phyloP scores from a whole-genome alignment of 2,888 invertebrate species.

The Eristalinus aeneus region DNA sequence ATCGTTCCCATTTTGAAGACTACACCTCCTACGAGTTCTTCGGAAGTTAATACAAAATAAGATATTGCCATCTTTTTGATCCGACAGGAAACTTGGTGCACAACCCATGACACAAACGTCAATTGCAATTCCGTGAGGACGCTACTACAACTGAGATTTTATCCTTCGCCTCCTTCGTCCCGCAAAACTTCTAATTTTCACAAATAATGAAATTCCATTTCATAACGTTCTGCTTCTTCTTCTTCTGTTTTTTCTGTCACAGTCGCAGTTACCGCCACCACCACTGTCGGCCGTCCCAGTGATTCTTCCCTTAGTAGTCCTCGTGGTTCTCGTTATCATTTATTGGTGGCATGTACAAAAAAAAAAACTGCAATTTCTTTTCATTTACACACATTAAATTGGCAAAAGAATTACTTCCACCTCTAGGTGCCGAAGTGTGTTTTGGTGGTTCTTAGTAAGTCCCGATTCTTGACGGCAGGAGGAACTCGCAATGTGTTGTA shows the following conservation, averaged over 20 bases:
- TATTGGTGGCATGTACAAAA: slow-evolving; percentile 8
- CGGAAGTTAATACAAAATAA: slow-evolving; percentile 79
- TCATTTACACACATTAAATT: slow-evolving; percentile 33
- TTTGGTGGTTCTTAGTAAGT: neutral
- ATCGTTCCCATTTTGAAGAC: slow-evolving; percentile 75
- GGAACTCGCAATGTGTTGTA: slow-evolving; percentile 17
- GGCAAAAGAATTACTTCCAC: slow-evolving; percentile 27
- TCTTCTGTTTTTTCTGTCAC: neutral
- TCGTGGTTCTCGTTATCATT: slow-evolving; percentile 28
- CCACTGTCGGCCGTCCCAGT: too few relatives aligned
- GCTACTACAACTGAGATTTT: slow-evolving; percentile 36
- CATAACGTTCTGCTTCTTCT: slow-evolving; percentile 28
- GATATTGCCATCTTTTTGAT: slow-evolving; percentile 77
- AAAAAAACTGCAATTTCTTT: slow-evolving; percentile 16
- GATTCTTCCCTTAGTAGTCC: too few relatives aligned
- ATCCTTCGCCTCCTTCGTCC: slow-evolving; percentile 39
- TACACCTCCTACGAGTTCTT: slow-evolving; percentile 76
- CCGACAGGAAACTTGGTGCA: slow-evolving; percentile 73
- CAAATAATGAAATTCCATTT: slow-evolving; percentile 63
- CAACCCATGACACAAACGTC: slow-evolving; percentile 72
- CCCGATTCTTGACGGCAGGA: slow-evolving; percentile 29
- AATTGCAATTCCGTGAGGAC: slow-evolving; percentile 53
- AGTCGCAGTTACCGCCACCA: neutral
- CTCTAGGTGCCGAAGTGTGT: neutral
- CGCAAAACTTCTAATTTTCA: slow-evolving; percentile 59